Percentiles rank a stretch among this genome's conserved stretches.
Evolutionary conservation across 2,797 vertebrate genomes (phyloP).

Genomic region (Atherinosoma microstoma): DNA sequence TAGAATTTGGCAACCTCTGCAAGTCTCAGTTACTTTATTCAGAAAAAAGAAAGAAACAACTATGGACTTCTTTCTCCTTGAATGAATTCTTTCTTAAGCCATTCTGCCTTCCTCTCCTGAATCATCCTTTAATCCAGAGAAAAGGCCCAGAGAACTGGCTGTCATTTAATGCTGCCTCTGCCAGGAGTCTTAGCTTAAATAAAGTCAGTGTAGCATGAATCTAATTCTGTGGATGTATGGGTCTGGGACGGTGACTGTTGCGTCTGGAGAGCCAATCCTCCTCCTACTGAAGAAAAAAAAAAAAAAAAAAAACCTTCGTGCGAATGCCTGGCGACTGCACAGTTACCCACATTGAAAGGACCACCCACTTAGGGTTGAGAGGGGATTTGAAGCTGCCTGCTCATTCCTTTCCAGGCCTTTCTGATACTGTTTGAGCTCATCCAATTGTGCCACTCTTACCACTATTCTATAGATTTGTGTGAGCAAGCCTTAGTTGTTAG

Average conservation of each 20-base stretch:
- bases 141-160: slow-evolving; percentile 82
- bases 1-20: slow-evolving; percentile 69
- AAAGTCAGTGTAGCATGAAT: slow-evolving; percentile 90
- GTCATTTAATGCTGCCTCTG: slow-evolving; percentile 83
- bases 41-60: slow-evolving; percentile 54
- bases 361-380: slow-evolving; percentile 89
- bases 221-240: slow-evolving; percentile 88
- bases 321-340: slow-evolving; percentile 87
- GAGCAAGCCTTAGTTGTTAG: slow-evolving; percentile 62
- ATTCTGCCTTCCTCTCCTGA: slow-evolving; percentile 82
- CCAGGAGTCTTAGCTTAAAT: slow-evolving; percentile 85
- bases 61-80: slow-evolving; percentile 78
- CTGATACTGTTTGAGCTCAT: slow-evolving; percentile 81
- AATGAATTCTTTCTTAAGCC: slow-evolving; percentile 81
- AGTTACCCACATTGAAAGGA: slow-evolving; percentile 87
- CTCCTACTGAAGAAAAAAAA: slow-evolving; percentile 45
- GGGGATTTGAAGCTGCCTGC: slow-evolving; percentile 85
- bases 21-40: slow-evolving; percentile 73
- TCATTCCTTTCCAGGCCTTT: slow-evolving; percentile 81
- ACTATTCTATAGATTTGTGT: slow-evolving; percentile 62
- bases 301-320: slow-evolving; percentile 70
- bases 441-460: slow-evolving; percentile 76
- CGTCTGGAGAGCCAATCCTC: slow-evolving; percentile 81
- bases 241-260: slow-evolving; percentile 81
- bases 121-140: slow-evolving; percentile 87